Evolutionary conservation across 1,140 invertebrate species (phyloP), one percentile per base, ranked within the genome.

Genomic region (Caenorhabditis brenneri): DNA sequence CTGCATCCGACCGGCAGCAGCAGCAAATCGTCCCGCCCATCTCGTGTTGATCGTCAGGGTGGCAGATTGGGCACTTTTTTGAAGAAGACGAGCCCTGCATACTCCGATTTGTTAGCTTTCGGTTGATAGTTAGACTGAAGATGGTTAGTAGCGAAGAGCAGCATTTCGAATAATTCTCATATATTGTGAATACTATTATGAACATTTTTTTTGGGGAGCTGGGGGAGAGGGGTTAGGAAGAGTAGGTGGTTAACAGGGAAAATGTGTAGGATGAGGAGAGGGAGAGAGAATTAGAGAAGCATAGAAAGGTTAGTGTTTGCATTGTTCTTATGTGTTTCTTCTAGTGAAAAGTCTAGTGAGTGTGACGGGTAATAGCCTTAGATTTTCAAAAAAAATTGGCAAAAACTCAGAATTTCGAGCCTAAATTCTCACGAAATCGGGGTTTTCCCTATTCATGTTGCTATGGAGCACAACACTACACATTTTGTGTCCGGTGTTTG

Each of bases 61-160:
- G 22, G 31, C 60, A 65, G n/a, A 36, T 39, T 16, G 49, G 22
- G 60, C 60, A 65, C 60, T 65, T 65, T 36, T 51, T 51, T n/a
- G 42, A 46, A 7, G 60, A 5, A 6, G 29, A 10, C 12, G 60
- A 65, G 29, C 31, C 60, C 60, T 65, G 60, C 33, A 65, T 65
- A 65, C 60, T 65, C 60, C 60, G 31, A 65, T 36, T 65, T 65
- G 33, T 65, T 65, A 65, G 60, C 31, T 65, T 65, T 65, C 33
- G 60, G 5, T 65, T 65, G 60, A 65, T 36, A 39, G 60, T 65
- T 65, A 65, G 60, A 39, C 60, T 36, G 53, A 58, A 58, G 22
- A 58, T 58, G 22, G 53, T 58, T 58, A 58, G 53, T 58, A 58
- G 53, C 53, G 53, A 58, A 7, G 53, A 29, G 24, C 12, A 29